Percentiles rank a stretch among this genome's conserved stretches.
Conservation (phyloP, 2,888 invertebrate species). For the Parnassius glacialis region DNA sequence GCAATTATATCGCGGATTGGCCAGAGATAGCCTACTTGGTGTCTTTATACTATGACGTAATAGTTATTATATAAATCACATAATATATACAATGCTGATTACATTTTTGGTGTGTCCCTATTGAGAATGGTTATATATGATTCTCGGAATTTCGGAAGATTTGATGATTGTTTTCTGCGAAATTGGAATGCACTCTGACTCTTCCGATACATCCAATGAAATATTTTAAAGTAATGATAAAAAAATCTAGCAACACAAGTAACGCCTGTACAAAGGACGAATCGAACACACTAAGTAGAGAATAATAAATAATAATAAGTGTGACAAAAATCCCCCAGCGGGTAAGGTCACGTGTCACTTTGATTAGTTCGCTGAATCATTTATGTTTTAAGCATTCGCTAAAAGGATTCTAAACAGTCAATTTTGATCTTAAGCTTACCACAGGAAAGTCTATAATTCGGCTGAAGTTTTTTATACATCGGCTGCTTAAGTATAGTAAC, state of each 20-base stretch:
- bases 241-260: not conserved
- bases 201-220: too few relatives aligned
- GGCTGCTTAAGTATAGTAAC: slow-evolving; percentile 1
- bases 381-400: slow-evolving; percentile 39
- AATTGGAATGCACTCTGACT: too few relatives aligned
- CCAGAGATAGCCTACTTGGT: too few relatives aligned
- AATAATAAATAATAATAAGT: slow-evolving; percentile 13
- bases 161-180: too few relatives aligned
- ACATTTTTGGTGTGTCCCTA: too few relatives aligned
- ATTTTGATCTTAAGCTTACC: slow-evolving; percentile 30
- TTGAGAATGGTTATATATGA: too few relatives aligned
- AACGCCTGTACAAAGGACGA: not conserved
- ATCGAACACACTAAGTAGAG: slow-evolving; percentile 1
- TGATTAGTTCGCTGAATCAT: slow-evolving; percentile 66
- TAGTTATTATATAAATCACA: too few relatives aligned
- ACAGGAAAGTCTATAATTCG: slow-evolving; percentile 23
- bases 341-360: slow-evolving; percentile 57
- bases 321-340: slow-evolving; percentile 34
- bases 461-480: slow-evolving; percentile 15
- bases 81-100: too few relatives aligned
- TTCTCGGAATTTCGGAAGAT: too few relatives aligned
- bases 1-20: too few relatives aligned
- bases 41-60: too few relatives aligned
- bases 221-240: too few relatives aligned
- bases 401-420: slow-evolving; percentile 4